Conservation (phyloP, 2,113 vertebrate genomes). For the Pangasianodon hypophthalmus region DNA sequence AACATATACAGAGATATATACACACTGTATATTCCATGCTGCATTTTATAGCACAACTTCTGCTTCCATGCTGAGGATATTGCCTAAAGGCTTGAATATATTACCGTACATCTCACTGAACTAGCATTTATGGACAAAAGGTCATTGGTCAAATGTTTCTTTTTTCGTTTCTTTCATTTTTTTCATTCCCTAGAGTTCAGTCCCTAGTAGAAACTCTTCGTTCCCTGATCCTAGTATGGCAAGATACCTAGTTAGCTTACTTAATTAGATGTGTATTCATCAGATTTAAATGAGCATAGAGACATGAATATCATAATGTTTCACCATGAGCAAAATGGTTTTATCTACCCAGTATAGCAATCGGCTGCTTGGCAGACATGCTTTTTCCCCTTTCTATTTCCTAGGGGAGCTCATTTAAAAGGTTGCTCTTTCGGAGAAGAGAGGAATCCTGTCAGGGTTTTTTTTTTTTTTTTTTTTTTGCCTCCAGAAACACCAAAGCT, state of each 20-base stretch:
- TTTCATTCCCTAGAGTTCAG: too few species aligned
- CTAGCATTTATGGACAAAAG: too few species aligned
- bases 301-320: neutral
- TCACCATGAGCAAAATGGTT: neutral
- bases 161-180: neutral
- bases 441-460: neutral
- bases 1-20: too few species aligned
- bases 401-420: constrained; percentile 24
- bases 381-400: neutral
- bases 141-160: neutral
- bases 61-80: too few species aligned
- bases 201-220: too few species aligned
- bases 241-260: neutral
- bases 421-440: neutral
- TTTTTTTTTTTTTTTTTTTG: neutral
- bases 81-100: too few species aligned
- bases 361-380: neutral
- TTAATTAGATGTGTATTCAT: neutral
- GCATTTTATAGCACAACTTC: too few species aligned
- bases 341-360: neutral
- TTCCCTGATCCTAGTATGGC: neutral
- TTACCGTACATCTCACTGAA: too few species aligned
- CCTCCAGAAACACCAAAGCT: neutral
- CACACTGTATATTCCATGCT: too few species aligned
- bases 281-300: neutral